Conservation (phyloP, 1,140 invertebrate genomes). For the Zophobas atratus region DNA sequence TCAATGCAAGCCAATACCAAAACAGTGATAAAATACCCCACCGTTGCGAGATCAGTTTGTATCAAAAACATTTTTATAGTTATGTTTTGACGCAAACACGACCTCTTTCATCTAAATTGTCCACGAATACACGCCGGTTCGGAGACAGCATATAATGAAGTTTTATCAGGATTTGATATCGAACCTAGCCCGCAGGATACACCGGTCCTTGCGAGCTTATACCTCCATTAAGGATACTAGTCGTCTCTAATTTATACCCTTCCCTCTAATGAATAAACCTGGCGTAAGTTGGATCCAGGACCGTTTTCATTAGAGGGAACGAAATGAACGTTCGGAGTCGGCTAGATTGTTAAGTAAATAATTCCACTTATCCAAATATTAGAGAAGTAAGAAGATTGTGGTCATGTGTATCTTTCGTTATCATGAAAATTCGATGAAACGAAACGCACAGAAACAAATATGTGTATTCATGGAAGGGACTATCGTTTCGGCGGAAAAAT, state of each 20-base stretch:
- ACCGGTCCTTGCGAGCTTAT: conserved; percentile 14
- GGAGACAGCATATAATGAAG: conserved; percentile 8
- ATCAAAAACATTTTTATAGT: too few species aligned
- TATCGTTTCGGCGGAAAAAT: not conserved
- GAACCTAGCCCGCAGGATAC: conserved; percentile 13
- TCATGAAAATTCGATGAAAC: not conserved
- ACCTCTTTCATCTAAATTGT: not conserved
- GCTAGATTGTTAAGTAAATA: not conserved
- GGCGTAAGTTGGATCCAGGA: conserved; percentile 3
- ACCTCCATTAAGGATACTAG: conserved; percentile 23
- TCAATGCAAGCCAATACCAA: too few species aligned
- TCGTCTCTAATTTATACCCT: conserved; percentile 13
- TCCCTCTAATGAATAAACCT: conserved; percentile 1
- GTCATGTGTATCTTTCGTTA: not conserved
- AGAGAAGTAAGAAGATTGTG: conserved; percentile 1
- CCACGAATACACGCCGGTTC: not conserved
- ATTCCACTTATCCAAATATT: conserved; percentile 11
- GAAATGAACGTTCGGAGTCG: conserved; percentile 6
- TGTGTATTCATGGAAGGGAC: not conserved
- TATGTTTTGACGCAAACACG: not conserved
- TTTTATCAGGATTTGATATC: conserved; percentile 42
- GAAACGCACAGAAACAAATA: conserved; percentile 11
- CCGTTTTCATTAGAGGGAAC: conserved; percentile 11
- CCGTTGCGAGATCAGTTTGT: too few species aligned
- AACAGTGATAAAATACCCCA: too few species aligned